Evolutionary conservation across 2,113 vertebrate species (phyloP), one percentile per base, ranked within the genome.

Genomic region (Hypocryptadius cinnamomeus): DNA sequence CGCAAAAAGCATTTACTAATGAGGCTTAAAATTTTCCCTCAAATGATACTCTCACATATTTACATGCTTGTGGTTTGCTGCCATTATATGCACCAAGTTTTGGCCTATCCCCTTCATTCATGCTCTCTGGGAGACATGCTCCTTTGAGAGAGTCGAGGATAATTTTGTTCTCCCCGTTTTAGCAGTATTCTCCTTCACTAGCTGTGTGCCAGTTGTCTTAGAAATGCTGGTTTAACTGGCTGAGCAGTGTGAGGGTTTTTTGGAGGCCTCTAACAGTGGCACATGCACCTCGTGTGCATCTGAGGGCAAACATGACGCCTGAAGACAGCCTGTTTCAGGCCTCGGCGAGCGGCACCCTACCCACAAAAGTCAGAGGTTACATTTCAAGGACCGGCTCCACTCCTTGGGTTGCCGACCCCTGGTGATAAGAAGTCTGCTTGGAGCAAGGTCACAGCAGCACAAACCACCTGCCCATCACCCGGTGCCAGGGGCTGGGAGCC

Each of bases 391-490:
- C 76, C 51, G 0, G 64, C 65, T 80, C 90, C 0, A 0, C 87
- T 87, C 87, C 76, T 93, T 6, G 60, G 82, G 93, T 80, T 94
- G 95, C 82, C 44, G 8, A 70, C 71, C 79, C 96, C 94, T 68
- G 91, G 93, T 81, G 96, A 56, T 85, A 94, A 59, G 85, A 96
- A 96, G 91, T 93, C 94, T 96, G 96, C 94, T 96, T 94, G 89
- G 93, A 96, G 96, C 95, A 96, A 96, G 96, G 96, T 96, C 96
- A 95, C 81, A 91, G 91, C 93, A 94, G 87, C 91, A 94, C 64
- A 47, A 94, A 39, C 96, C 95, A 96, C 95, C 95, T 96, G 96
- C 93, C 85, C 90, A 33, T 60, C 1, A 3, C 20, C 85, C 1
- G 0, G 87, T 96, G 96, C 96, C 96, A 96, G 82, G 78, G 85